Evolutionary conservation across 2,113 vertebrate genomes (phyloP).

Genomic region (Psettodes erumei): DNA sequence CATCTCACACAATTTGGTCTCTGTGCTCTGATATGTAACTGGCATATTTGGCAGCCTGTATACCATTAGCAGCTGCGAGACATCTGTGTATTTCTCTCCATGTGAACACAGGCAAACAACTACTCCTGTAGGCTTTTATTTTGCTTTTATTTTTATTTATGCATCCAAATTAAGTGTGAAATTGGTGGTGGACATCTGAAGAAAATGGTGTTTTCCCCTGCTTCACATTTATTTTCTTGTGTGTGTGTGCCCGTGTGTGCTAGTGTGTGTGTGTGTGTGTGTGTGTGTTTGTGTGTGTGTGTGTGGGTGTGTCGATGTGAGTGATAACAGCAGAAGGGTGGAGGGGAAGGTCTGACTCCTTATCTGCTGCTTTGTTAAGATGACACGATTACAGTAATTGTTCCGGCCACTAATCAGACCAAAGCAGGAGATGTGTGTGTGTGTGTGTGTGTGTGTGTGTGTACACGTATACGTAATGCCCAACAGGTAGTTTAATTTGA

Average conservation of each 20-base stretch:
- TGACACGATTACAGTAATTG: conserved; percentile 84
- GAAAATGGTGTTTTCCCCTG: not conserved
- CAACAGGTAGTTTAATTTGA: conserved; percentile 2
- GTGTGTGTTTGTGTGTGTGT: conserved; percentile 27
- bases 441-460: conserved; percentile 28
- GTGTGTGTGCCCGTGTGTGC: conserved; percentile 23
- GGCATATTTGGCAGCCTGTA: not conserved
- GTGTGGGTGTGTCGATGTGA: conserved; percentile 37
- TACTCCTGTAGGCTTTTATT: not conserved
- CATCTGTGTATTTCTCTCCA: not conserved
- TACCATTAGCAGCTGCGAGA: not conserved
- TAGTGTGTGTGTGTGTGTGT: conserved; percentile 3
- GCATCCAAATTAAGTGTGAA: too few relatives aligned
- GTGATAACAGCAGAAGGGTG: conserved; percentile 66
- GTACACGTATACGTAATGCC: not conserved
- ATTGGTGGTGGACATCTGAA: not conserved
- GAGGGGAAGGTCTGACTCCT: conserved; percentile 68
- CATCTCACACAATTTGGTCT: not conserved
- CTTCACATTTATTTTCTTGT: not conserved
- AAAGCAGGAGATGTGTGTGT: conserved; percentile 61
- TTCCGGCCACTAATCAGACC: conserved; percentile 82
- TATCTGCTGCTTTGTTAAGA: conserved; percentile 81
- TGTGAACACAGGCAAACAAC: not conserved
- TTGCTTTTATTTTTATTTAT: too few relatives aligned
- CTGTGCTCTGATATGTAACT: not conserved